These are phyloP conservation scores for Pipa parva DNA, from an alignment of 2,113 vertebrate genomes.

Conservation along the genomic window DNA sequence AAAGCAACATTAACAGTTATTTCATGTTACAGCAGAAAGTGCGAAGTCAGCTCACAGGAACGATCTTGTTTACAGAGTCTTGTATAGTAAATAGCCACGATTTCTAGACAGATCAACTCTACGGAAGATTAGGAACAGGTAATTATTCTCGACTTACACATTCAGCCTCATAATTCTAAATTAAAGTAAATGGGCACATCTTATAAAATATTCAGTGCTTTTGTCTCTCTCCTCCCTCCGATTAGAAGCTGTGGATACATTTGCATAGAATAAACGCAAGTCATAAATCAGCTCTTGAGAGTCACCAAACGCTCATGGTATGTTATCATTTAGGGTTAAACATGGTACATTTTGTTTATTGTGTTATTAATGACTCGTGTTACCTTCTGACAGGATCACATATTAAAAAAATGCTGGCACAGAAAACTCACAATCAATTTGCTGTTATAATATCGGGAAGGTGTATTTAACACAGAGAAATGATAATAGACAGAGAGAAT, in stretches of 20 bases:
- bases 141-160: conserved; percentile 80
- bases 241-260: conserved; percentile 78
- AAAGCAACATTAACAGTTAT: conserved; percentile 65
- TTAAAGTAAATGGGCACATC: conserved; percentile 80
- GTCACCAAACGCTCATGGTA: conserved; percentile 73
- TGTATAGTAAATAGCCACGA: conserved; percentile 70
- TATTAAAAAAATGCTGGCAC: conserved; percentile 71
- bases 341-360: conserved; percentile 73
- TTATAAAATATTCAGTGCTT: conserved; percentile 79
- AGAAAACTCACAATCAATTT: conserved; percentile 73
- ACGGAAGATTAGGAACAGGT: conserved; percentile 77
- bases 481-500: not conserved
- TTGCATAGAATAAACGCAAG: conserved; percentile 80
- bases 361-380: conserved; percentile 78
- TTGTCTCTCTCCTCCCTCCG: conserved; percentile 80
- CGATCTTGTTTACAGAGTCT: conserved; percentile 70
- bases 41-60: conserved; percentile 64
- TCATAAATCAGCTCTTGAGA: conserved; percentile 76
- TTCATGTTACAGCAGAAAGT: conserved; percentile 74
- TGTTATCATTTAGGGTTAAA: conserved; percentile 84
- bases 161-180: conserved; percentile 83
- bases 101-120: conserved; percentile 74
- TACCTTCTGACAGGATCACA: conserved; percentile 71
- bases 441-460: conserved; percentile 58
- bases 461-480: conserved; percentile 13